A percentile compares a stretch with the other conserved stretches of the same genome.
Evolutionary conservation across 2,113 vertebrate species (phyloP).

Genomic region (Muntiacus muntjak): DNA sequence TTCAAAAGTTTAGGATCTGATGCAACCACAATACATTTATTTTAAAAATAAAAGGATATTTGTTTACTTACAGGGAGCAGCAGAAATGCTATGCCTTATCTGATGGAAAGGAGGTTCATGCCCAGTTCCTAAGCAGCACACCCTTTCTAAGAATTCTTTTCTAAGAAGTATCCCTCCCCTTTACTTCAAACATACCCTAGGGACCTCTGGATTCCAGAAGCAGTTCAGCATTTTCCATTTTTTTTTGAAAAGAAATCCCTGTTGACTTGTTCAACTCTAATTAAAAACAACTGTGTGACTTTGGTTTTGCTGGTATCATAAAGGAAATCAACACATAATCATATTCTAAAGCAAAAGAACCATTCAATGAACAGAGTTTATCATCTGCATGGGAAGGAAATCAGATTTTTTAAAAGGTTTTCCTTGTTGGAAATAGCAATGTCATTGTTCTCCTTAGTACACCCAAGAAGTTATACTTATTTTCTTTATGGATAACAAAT

Average conservation of each 20-base stretch:
- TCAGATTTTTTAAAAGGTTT: neutral
- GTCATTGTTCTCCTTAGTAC: neutral
- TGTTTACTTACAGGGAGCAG: neutral
- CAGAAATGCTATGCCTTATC: neutral
- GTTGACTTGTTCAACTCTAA: neutral
- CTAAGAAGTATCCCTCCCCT: neutral
- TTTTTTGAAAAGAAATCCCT: neutral
- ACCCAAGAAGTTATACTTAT: neutral
- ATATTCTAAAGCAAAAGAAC: neutral
- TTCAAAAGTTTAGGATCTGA: constrained; percentile 8
- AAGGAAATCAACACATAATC: neutral
- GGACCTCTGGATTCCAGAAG: neutral
- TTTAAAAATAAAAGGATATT: neutral
- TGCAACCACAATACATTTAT: neutral
- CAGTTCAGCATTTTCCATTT: neutral
- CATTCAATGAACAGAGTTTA: neutral
- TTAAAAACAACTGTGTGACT: neutral
- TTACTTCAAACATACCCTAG: neutral
- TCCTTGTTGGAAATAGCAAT: neutral
- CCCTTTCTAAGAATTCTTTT: neutral
- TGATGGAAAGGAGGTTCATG: neutral
- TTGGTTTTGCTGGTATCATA: neutral
- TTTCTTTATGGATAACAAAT: neutral
- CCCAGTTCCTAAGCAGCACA: neutral
- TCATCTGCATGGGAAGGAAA: neutral